Evolutionary conservation across 2,113 vertebrate species (phyloP).

Genomic region (Rhineura floridana): DNA sequence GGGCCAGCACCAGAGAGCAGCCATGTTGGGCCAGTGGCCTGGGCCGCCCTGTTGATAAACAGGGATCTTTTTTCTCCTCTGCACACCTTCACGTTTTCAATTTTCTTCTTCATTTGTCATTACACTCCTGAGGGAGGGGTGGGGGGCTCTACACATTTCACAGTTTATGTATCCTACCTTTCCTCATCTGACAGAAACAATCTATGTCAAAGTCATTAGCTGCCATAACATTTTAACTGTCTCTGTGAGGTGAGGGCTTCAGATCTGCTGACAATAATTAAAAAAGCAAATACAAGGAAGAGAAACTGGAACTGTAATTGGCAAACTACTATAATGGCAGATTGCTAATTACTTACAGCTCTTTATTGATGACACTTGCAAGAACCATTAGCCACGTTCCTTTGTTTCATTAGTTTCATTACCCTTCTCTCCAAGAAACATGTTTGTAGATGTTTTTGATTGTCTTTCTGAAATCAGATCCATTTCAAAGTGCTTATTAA

Average conservation of each 20-base stretch:
- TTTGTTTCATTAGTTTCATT: conserved; percentile 26
- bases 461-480: conserved; percentile 20
- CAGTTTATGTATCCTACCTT: conserved; percentile 19
- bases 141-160: background rate
- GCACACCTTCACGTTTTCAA: background rate
- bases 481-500: background rate
- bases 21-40: no score
- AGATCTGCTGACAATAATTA: conserved; percentile 34
- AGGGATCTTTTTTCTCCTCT: background rate
- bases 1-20: no score
- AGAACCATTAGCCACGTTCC: conserved; percentile 35
- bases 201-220: conserved; percentile 22
- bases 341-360: conserved; percentile 30
- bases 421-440: conserved; percentile 14
- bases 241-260: conserved; percentile 32
- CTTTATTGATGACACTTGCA: conserved; percentile 23
- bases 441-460: conserved; percentile 23
- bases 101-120: conserved; percentile 34
- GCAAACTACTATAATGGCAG: conserved; percentile 12
- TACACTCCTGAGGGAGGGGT: background rate
- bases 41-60: background rate
- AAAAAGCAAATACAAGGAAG: conserved; percentile 25
- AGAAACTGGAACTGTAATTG: conserved; percentile 16
- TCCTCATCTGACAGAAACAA: conserved; percentile 20
- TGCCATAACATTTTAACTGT: conserved; percentile 40